Evolutionary conservation across 2,888 invertebrate species (phyloP).

Genomic region (Aethes cnicana): DNA sequence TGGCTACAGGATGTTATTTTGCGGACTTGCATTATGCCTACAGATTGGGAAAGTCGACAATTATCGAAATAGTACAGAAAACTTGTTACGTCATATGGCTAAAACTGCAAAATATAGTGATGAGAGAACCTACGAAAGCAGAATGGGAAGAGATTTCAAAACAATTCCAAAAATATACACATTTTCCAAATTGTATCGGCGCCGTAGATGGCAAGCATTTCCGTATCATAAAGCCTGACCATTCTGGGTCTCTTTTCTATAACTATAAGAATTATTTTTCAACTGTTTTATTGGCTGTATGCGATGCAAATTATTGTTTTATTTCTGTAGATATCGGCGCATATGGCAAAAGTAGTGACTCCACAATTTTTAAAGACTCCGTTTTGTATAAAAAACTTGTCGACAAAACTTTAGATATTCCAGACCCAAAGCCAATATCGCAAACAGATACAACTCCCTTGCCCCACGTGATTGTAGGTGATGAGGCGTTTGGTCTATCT

Average conservation of each 20-base stretch:
- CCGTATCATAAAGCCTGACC: conserved; percentile 15
- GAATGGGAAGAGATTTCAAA: conserved; percentile 5
- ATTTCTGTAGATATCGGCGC: too few relatives aligned
- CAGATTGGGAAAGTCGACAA: conserved; percentile 10
- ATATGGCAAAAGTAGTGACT: too few relatives aligned
- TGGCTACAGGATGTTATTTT: conserved; percentile 10
- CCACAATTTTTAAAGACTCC: conserved; percentile 16
- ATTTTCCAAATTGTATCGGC: too few relatives aligned
- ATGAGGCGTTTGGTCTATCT: conserved; percentile 21
- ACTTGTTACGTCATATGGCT: conserved; percentile 6
- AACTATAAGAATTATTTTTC: conserved; percentile 1
- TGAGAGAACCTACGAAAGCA: conserved; percentile 13
- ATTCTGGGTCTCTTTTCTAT: conserved; percentile 17
- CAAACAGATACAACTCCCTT: conserved; percentile 3
- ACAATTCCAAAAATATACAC: conserved; percentile 12
- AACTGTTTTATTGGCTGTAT: conserved; percentile 16
- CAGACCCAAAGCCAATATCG: conserved; percentile 27
- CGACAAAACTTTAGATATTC: conserved; percentile 24
- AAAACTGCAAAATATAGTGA: conserved; percentile 5
- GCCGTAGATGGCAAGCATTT: too few relatives aligned
- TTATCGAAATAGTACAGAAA: conserved; percentile 8
- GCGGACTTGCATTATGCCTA: conserved; percentile 15
- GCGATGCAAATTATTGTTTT: conserved; percentile 24
- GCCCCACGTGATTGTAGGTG: conserved; percentile 24
- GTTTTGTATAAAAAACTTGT: conserved; percentile 1